Base-by-base conservation (phyloP, 2,888 invertebrate genomes). In the Luperina testacea region DNA sequence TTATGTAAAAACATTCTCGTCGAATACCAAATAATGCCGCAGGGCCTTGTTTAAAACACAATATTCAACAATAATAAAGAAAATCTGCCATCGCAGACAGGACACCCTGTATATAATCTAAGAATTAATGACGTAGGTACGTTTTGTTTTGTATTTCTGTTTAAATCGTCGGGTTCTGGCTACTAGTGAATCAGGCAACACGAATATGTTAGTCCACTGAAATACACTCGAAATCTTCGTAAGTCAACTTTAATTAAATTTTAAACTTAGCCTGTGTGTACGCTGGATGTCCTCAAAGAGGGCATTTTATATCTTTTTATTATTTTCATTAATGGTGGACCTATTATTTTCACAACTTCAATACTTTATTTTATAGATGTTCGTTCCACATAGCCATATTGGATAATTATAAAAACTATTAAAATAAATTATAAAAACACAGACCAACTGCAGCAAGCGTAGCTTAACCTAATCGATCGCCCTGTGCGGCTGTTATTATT, bases 191-290 rank as follows among this genome's bases (percentile, higher is more conserved):
- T 38, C 53, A 78, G 78, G 32, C 32, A 53, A 71, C 27, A 42
- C 0, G 59, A 77, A 63, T 5, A n/a, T 27, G 17, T 53, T 13
- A 24, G 42, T 17, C 11, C n/a, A 24, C 57, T 20, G 65, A 70
- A 79, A 64, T 45, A 27, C 11, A 63, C 69, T 24, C 20, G 57
- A 45, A 13, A 27, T 59, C 8, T 42, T 70, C 15, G 20, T 70
- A 83, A 83, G 61, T 53, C 53, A 15, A 53, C 27, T 61, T 83
- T 83, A 71, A 82, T 83, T 53, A 45, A 76, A 61, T 53, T 45
- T 38, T 32, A 7, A 70, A 64, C 64, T 64, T 7, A 0, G 17
- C 17, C 51, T 51, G 11, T n/a, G 15, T 51, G 7, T 53, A 15
- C 51, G 27, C 24, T 80, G 7, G 0, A 38, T 6, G 6, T 38